Evolutionary conservation across 1,140 invertebrate species (phyloP).

Genomic region (Lordiphosa stackelbergi): DNA sequence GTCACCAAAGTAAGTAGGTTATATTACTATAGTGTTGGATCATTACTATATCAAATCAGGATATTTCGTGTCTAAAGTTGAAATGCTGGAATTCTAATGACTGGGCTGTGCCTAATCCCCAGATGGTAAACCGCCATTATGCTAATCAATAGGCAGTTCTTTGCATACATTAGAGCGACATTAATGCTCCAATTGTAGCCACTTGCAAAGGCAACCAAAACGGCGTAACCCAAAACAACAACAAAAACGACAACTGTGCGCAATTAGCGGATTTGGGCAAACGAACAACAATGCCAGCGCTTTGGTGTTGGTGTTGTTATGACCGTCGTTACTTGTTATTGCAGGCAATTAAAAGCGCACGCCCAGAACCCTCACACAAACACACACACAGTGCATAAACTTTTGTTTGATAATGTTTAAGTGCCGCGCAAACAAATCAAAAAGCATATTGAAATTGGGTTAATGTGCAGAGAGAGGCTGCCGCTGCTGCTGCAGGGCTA

Average conservation of each 20-base stretch:
- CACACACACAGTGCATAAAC: slow-evolving; percentile 45
- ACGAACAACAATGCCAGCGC: slow-evolving; percentile 45
- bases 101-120: slow-evolving; percentile 2
- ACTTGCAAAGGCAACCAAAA: slow-evolving; percentile 16
- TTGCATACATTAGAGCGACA: slow-evolving; percentile 31
- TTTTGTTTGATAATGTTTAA: slow-evolving; percentile 76
- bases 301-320: slow-evolving; percentile 41
- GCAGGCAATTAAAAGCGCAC: slow-evolving; percentile 68
- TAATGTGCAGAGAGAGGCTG: slow-evolving; percentile 54
- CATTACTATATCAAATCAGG: slow-evolving; percentile 2
- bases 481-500: slow-evolving; percentile 33
- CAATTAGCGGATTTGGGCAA: slow-evolving; percentile 68
- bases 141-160: slow-evolving; percentile 59
- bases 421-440: slow-evolving; percentile 73
- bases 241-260: slow-evolving; percentile 56
- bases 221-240: slow-evolving; percentile 24
- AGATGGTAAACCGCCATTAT: slow-evolving; percentile 39
- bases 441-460: slow-evolving; percentile 76
- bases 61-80: too few species aligned
- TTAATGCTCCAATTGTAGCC: slow-evolving; percentile 28
- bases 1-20: too few species aligned
- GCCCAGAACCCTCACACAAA: slow-evolving; percentile 35
- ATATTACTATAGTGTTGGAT: too few species aligned
- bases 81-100: background rate
- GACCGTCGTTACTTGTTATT: slow-evolving; percentile 67